phyloP scores from a whole-genome alignment of 2,797 vertebrate species.

The Catamblyrhynchus diadema region DNA sequence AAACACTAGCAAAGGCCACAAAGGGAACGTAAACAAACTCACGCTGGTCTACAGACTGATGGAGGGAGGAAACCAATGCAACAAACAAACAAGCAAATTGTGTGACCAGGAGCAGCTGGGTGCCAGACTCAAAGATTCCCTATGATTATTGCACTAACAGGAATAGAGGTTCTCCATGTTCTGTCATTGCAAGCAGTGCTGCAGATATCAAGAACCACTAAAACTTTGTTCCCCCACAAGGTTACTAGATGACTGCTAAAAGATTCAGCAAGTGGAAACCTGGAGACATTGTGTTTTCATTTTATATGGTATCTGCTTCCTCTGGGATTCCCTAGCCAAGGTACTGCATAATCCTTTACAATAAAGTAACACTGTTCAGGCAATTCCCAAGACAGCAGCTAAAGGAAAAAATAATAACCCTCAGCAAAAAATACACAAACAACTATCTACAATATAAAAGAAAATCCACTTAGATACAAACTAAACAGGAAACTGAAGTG shows the following conservation, averaged over 20 bases:
- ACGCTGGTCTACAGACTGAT: not conserved
- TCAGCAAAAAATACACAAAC: constrained; percentile 58
- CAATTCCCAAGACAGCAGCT: constrained; percentile 53
- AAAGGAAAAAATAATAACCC: constrained; percentile 51
- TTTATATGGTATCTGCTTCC: constrained; percentile 10
- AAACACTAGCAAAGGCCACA: not conserved
- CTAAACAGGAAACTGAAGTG: constrained; percentile 64
- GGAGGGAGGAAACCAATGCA: not conserved
- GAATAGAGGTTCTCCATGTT: not conserved
- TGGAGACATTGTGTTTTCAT: constrained; percentile 5
- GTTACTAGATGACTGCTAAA: not conserved
- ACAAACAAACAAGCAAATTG: not conserved
- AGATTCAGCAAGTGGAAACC: not conserved
- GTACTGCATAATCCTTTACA: constrained; percentile 41
- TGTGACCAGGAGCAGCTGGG: not conserved
- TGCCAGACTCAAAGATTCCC: not conserved
- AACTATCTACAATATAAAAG: constrained; percentile 46
- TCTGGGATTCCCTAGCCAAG: constrained; percentile 13
- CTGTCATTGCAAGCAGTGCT: not conserved
- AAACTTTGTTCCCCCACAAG: not conserved
- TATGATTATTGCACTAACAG: not conserved
- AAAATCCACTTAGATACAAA: constrained; percentile 52
- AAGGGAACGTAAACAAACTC: not conserved
- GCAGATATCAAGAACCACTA: not conserved
- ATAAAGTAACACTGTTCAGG: constrained; percentile 32